Base-by-base conservation (phyloP, 2,888 invertebrate species). In the Tinea semifulvella region DNA sequence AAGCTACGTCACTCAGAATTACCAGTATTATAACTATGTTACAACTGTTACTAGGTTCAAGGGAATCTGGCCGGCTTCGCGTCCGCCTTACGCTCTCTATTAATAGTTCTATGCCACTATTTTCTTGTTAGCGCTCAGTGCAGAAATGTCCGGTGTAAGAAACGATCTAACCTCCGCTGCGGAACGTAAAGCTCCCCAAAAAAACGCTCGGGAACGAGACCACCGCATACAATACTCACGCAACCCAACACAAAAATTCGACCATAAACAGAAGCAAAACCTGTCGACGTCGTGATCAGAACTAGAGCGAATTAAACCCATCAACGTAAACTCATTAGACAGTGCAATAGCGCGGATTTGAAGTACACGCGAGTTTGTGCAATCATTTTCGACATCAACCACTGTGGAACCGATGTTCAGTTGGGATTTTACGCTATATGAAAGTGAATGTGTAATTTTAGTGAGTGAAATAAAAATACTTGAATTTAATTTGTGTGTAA, bases 71-170 rank as follows among this genome's bases (percentile, higher is more conserved):
- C 73, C 65, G 64, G 62, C 66, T 69, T 68, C 72, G 73, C 71
- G 68, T 43, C 17, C 38, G 44, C 20, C 31, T 13, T 69, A 73
- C 68, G 60, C 63, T 60, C 69, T 69, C 79, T 80, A 80, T 79
- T 80, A 70, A 76, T 80, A 80, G 76, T 66, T 59, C 55, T 64
- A 64, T 63, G 61, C 65, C 62, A 72, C 73, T 76, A 76, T 76
- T 77, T 68, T 68, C 68, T 68, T 65, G 68, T 66, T 70, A 57
- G 70, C 60, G 68, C 40, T 40, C 40, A 40, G 40, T 80, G 65
- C 73, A 74, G 72, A 76, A 65, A 76, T 75, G 79, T 70, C 65
- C 75, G 74, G 73, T 67, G 68, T 58, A 71, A 74, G 63, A 75
- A 65, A 59, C 75, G 73, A 44, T 63, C 63, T 67, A 69, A 58